Evolutionary conservation across 2,797 vertebrate genomes (phyloP), one percentile per base, ranked within the genome.

Genomic region (Syngnathus acus): DNA sequence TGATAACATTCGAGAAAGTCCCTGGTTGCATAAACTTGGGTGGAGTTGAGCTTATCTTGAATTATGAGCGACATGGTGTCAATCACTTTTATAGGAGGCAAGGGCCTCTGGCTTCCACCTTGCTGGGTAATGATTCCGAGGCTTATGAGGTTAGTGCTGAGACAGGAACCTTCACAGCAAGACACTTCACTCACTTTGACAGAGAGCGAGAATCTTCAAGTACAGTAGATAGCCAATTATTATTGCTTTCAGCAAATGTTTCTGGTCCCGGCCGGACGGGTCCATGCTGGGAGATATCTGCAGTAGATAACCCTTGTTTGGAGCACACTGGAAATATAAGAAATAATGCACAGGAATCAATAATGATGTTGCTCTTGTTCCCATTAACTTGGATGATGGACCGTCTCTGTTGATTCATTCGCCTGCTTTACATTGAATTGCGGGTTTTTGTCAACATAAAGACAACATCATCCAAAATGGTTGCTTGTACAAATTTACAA

Each of bases 1-100:
- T 55, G 74, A 78, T 79, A 72, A 73, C 58, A 61, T 58, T 65
- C 64, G 59, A 60, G 63, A 61, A 57, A 43, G 37, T 65, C 38
- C 65, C 55, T 74, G 62, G 10, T 72, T 74, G 67, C 65, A 73
- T 70, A 62, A 67, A 69, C 51, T 57, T 26, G 42, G 58, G 39
- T 66, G 48, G 57, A 59, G 62, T 19, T 57, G 43, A 54, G 14
- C 72, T 73, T 78, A 75, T 79, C 72, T 77, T 60, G 57, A 72
- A 61, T 69, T 66, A 66, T 23, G 64, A 73, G 53, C 68, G 71
- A 68, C 61, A n/a, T 50, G 9, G 63, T 32, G 53, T 74, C 68
- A 67, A 11, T 76, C 68, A 65, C 17, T 54, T 60, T 66, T 60
- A 64, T 57, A 17, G 21, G 47, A 62, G 66, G 39, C 37, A 70